phyloP scores from a whole-genome alignment of 2,797 vertebrate genomes.

The Trichosurus vulpecula region DNA sequence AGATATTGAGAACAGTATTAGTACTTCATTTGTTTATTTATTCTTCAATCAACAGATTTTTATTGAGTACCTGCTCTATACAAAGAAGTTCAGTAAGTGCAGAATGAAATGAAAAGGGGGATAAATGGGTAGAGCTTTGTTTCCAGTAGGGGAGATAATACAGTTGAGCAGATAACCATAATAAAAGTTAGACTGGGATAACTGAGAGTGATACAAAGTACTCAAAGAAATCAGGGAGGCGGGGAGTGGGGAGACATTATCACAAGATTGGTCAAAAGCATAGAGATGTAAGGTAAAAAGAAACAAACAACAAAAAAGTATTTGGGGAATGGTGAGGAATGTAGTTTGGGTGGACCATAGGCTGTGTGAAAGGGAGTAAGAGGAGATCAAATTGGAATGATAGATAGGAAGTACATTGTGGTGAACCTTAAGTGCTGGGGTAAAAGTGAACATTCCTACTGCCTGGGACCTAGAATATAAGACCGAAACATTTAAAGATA shows the following conservation, averaged over 20 bases:
- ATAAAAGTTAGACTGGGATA: not conserved
- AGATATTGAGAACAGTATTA: constrained; percentile 11
- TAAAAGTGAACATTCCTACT: not conserved
- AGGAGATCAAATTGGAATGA: not conserved
- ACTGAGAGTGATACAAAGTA: not conserved
- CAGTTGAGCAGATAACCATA: not conserved
- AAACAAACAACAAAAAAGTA: too few relatives aligned
- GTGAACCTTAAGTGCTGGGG: not conserved
- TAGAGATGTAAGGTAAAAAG: too few relatives aligned
- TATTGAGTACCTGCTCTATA: not conserved
- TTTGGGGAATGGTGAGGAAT: not conserved
- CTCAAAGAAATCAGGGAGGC: too few relatives aligned
- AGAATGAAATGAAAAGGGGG: not conserved
- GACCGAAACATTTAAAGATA: too few relatives aligned
- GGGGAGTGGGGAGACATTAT: not conserved
- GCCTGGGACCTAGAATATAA: too few relatives aligned
- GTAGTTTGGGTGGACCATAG: not conserved
- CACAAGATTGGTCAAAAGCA: not conserved
- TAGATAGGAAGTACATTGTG: not conserved
- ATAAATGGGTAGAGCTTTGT: not conserved
- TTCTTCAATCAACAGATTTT: not conserved
- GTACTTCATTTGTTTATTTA: not conserved
- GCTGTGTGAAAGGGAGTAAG: not conserved
- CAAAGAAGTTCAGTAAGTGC: not conserved
- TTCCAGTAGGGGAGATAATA: not conserved